Base-by-base conservation (phyloP, 2,888 invertebrate genomes). In the Nemotelus pantherinus region DNA sequence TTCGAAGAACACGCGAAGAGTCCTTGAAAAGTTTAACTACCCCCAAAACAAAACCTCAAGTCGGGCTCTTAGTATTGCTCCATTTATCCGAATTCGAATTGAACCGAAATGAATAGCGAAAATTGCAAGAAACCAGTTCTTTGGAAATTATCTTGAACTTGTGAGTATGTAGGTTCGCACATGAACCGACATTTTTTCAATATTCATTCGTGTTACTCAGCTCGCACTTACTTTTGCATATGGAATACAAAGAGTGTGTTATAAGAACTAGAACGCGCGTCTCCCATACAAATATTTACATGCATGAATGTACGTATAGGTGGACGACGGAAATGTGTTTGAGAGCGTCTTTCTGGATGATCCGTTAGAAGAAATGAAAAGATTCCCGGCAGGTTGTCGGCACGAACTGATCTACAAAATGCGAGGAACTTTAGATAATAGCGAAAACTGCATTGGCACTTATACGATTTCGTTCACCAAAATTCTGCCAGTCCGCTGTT, bases 21-120 rank as follows among this genome's bases (percentile, higher is more conserved):
- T 70, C 70, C 70, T 70, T 70, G 70, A 70, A 70, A 70, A 70
- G 70, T 70, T 70, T 70, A 47, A 53, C 70, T 70, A 70, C 70
- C 70, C 70, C 67, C 50, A 50, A 67, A 67, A 67, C 10, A 41
- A 47, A 48, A 39, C 63, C 39, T 43, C 43, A 63, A 25, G 39
- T 43, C 43, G 39, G 63, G 63, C 43, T 63, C 41, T 43, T 63
- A 43, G 63, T 43, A 9, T 57, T 57, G 57, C 57, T 57, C 57
- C 57, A 57, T 57, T 57, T 57, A 63, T 9, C 43, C 7, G 63
- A 63, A 63, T 43, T 9, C 43, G 63, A 63, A 7, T 43, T 43
- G 63, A 43, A 43, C 25, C 25, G 43, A 39, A 3, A 2, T 5
- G 41, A 43, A 63, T 41, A 43, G 63, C 63, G 43, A 63, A 63